Percentiles rank a stretch among this genome's conserved stretches.
Conservation (phyloP, 2,888 invertebrate genomes). For the Proisotoma minuta region DNA sequence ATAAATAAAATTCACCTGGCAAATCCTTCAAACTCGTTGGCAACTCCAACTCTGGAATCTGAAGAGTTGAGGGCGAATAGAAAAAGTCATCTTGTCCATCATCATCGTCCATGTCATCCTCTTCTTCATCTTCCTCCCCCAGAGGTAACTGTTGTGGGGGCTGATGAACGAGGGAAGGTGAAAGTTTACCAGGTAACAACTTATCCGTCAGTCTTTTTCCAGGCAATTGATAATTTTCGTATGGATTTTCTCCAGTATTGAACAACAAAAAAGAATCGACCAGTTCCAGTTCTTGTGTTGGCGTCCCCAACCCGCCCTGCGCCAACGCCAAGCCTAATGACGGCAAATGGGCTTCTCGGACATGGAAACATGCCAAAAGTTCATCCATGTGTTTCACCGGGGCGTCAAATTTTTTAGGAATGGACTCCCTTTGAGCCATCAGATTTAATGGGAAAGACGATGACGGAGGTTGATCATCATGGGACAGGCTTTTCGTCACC, state of each 20-base stretch:
- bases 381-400: slow-evolving; percentile 43
- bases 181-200: background rate
- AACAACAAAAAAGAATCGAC: slow-evolving; percentile 46
- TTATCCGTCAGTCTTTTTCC: background rate
- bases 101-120: background rate
- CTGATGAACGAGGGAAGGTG: background rate
- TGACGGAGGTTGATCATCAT: no score
- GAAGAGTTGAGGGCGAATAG: slow-evolving; percentile 37
- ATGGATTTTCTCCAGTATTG: slow-evolving; percentile 46
- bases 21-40: slow-evolving; percentile 44
- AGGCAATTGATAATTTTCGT: background rate
- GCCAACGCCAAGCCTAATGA: slow-evolving; percentile 30
- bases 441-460: no score
- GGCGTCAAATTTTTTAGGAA: slow-evolving; percentile 16
- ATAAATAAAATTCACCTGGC: slow-evolving; percentile 37
- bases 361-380: slow-evolving; percentile 39
- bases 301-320: slow-evolving; percentile 39
- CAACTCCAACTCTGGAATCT: slow-evolving; percentile 46
- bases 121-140: slow-evolving; percentile 11
- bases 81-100: slow-evolving; percentile 44
- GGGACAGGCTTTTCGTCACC: no score
- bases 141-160: background rate
- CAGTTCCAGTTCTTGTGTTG: slow-evolving; percentile 25
- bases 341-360: slow-evolving; percentile 31
- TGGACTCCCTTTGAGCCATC: background rate